Evolutionary conservation across 2,113 vertebrate genomes (phyloP), one percentile per base, ranked within the genome.

Genomic region (Emydura subglobosa): DNA sequence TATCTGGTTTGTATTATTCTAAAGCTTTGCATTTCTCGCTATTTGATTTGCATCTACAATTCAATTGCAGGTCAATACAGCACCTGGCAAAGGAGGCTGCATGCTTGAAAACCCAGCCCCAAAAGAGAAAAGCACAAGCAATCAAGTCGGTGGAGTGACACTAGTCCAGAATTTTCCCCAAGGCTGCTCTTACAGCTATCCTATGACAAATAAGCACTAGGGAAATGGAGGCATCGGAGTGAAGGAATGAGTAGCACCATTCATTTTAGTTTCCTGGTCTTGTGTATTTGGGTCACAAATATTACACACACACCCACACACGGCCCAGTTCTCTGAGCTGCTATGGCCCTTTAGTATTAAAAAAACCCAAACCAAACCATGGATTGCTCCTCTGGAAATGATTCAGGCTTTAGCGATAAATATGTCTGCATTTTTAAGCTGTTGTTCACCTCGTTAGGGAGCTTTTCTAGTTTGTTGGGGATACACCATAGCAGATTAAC

Each of bases 381-480:
- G 79, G 10, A 42, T 87, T 85, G 89, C 89, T 57, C 87, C 82
- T 74, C n/a, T 86, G 95, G 93, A 90, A 81, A 79, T 10, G 74
- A 86, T 80, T 61, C 92, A 96, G 89, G 44, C 80, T 79, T 88
- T 8, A 11, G 81, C 91, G 91, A 93, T 92, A 94, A 92, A 83
- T 72, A 2, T 22, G 39, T 54, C 84, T 88, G 80, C 78, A 93
- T 91, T 97, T 96, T 90, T 86, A 89, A 0, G 1, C 51, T 53
- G 54, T 85, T 76, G 42, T 42, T 84, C 59, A n/a, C 44, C 78
- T 39, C 54, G 59, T 47, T 91, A 10, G 78, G 85, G 80, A 93
- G 68, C 42, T 86, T 74, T 47, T 53, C 65, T n/a, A 55, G 72
- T 76, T 65, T 89, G 51, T 44, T 90, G 21, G 24, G 27, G 49